Conservation (phyloP, 2,888 invertebrate species). For the Petrolisthes manimaculis region DNA sequence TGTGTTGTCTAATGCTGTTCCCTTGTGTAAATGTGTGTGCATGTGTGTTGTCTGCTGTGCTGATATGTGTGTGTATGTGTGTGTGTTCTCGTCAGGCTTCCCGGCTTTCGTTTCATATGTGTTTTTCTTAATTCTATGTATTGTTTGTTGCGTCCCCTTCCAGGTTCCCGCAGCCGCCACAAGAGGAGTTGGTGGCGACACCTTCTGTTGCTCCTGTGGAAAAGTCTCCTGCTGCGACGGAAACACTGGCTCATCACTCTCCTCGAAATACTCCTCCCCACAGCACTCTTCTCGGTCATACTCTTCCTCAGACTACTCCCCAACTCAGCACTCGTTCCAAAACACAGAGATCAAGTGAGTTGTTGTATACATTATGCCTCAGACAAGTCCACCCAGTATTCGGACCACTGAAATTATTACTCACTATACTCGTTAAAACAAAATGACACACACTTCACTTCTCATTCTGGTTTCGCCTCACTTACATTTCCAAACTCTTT, state of each 20-base stretch:
- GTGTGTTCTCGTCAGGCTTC: not conserved
- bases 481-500: not conserved
- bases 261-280: slow-evolving; percentile 73
- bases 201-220: slow-evolving; percentile 79
- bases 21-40: too few species aligned
- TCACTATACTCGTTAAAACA: too few species aligned
- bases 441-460: not conserved
- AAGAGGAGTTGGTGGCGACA: slow-evolving; percentile 67
- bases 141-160: not conserved
- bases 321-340: slow-evolving; percentile 45
- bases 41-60: not conserved
- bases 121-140: not conserved
- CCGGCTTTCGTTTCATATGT: not conserved
- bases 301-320: slow-evolving; percentile 47
- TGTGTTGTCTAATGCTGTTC: not conserved
- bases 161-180: not conserved
- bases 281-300: slow-evolving; percentile 73
- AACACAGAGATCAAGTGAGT: slow-evolving; percentile 34
- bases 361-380: not conserved
- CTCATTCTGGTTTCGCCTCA: not conserved
- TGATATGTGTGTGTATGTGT: too few species aligned
- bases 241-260: slow-evolving; percentile 73
- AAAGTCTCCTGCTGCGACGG: slow-evolving; percentile 78
- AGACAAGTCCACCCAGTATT: not conserved
- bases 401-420: not conserved